These are phyloP conservation scores for Anolis sagrei DNA, from an alignment of 2,113 vertebrate species.

Conservation along the genomic window DNA sequence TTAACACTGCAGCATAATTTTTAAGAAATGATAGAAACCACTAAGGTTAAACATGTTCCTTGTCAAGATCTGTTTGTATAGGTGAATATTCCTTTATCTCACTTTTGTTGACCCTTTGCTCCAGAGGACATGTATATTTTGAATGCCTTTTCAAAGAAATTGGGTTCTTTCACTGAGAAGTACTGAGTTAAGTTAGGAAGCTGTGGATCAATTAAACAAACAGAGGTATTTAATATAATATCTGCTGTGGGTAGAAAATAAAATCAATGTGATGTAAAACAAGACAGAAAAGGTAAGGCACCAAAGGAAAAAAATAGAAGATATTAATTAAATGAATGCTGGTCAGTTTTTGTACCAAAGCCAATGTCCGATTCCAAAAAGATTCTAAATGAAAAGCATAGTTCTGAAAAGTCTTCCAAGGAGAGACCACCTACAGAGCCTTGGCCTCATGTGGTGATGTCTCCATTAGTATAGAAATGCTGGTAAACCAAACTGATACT, in stretches of 20 bases:
- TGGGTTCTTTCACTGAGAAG: background rate
- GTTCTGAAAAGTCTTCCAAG: background rate
- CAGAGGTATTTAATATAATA: too few relatives aligned
- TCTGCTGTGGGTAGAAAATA: background rate
- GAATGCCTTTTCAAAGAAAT: background rate
- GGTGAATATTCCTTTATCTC: conserved; percentile 12
- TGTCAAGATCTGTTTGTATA: background rate
- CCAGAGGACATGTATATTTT: background rate
- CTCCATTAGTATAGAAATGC: background rate
- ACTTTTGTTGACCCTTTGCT: conserved; percentile 10
- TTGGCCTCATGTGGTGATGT: background rate
- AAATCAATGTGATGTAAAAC: background rate
- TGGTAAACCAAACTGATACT: background rate
- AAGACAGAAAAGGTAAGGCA: background rate
- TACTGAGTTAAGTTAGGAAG: too few relatives aligned
- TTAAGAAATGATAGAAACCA: background rate
- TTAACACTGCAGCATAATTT: background rate
- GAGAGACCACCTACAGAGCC: background rate
- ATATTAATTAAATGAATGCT: background rate
- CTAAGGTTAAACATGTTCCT: background rate
- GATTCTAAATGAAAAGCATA: background rate
- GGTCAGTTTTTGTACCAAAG: background rate
- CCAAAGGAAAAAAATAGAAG: background rate
- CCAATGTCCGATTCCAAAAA: background rate
- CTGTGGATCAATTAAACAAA: background rate